A percentile compares a stretch with the other conserved stretches of the same genome.
Conservation (phyloP, 1,140 invertebrate species). For the Melanaphis sacchari region DNA sequence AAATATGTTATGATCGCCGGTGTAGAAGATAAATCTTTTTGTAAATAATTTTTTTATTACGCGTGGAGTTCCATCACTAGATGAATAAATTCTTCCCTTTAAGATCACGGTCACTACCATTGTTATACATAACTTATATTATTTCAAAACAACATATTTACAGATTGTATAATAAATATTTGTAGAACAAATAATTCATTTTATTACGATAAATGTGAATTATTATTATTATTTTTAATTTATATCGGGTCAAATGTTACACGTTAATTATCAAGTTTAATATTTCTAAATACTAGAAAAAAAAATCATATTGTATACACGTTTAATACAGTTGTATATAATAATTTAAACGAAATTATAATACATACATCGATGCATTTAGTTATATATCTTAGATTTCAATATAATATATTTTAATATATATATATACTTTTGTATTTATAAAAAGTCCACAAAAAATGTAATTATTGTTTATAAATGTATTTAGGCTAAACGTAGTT, state of each 20-base stretch:
- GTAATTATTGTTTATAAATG: background rate
- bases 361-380: background rate
- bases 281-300: background rate
- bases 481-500: background rate
- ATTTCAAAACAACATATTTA: too few relatives aligned
- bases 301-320: background rate
- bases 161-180: too few relatives aligned
- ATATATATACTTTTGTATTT: too few relatives aligned
- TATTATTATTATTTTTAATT: background rate
- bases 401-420: background rate
- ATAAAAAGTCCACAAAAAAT: background rate
- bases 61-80: too few relatives aligned
- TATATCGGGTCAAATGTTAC: background rate
- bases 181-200: background rate
- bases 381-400: background rate
- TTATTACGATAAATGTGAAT: background rate
- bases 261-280: background rate
- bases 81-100: too few relatives aligned
- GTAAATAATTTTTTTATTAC: background rate
- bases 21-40: background rate
- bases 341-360: background rate
- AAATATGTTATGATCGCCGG: background rate
- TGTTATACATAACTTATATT: too few relatives aligned
- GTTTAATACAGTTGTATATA: background rate
- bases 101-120: too few relatives aligned